Conservation (phyloP, 2,113 vertebrate species). For the Martes martes region DNA sequence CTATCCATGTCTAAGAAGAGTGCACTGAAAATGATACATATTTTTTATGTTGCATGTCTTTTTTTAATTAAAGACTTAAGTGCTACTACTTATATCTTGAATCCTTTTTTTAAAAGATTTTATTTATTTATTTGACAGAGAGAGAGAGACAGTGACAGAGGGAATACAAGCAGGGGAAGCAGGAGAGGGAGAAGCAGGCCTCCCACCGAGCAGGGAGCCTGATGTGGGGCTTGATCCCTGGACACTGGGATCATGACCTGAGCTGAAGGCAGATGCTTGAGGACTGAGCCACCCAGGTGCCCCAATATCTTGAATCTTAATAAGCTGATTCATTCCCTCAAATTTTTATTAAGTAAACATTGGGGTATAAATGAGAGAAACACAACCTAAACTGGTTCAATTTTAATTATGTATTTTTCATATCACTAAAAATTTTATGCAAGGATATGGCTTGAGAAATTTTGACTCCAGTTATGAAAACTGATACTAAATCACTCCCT, state of each 20-base stretch:
- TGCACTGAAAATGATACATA: background rate
- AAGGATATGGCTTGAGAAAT: background rate
- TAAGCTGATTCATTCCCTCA: background rate
- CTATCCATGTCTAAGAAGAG: background rate
- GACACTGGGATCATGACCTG: too few relatives aligned
- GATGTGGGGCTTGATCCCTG: too few relatives aligned
- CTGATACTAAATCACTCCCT: background rate
- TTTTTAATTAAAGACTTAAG: conserved; percentile 17
- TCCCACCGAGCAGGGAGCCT: too few relatives aligned
- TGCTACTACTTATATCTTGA: background rate
- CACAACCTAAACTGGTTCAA: background rate
- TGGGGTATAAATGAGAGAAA: background rate
- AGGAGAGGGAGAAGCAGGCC: too few relatives aligned
- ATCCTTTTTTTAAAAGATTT: background rate
- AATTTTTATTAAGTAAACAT: background rate
- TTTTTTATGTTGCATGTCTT: background rate
- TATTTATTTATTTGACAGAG: too few relatives aligned
- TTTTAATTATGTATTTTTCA: background rate
- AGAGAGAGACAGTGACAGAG: too few relatives aligned
- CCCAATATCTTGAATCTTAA: background rate
- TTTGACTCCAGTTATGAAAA: background rate
- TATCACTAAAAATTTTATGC: background rate
- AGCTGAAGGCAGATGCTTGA: too few relatives aligned
- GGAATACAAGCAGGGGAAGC: too few relatives aligned
- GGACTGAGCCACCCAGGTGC: too few relatives aligned